Conservation (phyloP, 2,888 invertebrate genomes). For the Tetropium fuscum region DNA sequence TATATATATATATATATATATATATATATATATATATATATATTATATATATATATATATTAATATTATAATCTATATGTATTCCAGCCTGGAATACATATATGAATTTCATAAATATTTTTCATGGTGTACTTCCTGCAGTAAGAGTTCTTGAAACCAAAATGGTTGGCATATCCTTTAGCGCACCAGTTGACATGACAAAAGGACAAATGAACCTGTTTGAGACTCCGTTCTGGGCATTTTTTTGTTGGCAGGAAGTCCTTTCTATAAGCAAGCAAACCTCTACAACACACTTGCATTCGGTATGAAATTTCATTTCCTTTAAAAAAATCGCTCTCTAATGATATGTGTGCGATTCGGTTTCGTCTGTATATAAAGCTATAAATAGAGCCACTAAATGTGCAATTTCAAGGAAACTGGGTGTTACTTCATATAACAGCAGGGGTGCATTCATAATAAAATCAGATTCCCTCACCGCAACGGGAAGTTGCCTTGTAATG, state of each 20-base stretch:
- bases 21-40: too few species aligned
- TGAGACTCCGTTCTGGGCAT: conserved; percentile 7
- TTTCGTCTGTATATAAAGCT: conserved; percentile 15
- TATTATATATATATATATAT: too few species aligned
- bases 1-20: too few species aligned
- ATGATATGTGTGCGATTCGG: conserved; percentile 18
- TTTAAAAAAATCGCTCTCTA: conserved; percentile 29
- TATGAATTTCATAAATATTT: too few species aligned
- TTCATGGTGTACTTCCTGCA: conserved; percentile 11
- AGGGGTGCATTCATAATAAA: conserved; percentile 44
- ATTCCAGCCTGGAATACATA: too few species aligned
- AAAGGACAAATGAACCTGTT: conserved; percentile 28
- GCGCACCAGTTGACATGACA: conserved; percentile 16
- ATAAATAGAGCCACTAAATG: conserved; percentile 35
- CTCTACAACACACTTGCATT: conserved; percentile 39
- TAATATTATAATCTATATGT: too few species aligned
- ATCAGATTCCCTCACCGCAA: conserved; percentile 34
- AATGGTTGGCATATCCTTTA: conserved; percentile 22
- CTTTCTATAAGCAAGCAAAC: conserved; percentile 38
- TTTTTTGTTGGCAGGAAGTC: conserved; percentile 42
- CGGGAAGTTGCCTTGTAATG: conserved; percentile 35
- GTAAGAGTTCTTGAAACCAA: conserved; percentile 12
- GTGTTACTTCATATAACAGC: conserved; percentile 38
- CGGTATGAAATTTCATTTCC: conserved; percentile 50
- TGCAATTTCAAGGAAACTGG: conserved; percentile 38